These are phyloP conservation scores for Molorchus minor DNA, from an alignment of 2,888 invertebrate species.

Conservation along the genomic window DNA sequence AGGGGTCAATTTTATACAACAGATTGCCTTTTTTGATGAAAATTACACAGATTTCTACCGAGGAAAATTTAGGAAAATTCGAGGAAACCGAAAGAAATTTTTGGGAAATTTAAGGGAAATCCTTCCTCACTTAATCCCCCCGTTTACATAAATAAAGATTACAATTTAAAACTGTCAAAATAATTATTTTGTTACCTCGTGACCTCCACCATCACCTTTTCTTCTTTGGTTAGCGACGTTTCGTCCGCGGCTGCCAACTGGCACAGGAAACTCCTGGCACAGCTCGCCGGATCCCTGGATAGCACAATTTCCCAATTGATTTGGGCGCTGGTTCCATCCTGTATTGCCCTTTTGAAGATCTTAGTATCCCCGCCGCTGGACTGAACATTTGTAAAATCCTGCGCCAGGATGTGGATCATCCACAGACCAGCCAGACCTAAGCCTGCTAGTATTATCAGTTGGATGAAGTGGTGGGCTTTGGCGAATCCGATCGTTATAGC, in stretches of 20 bases:
- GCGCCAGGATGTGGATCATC: slow-evolving; percentile 62
- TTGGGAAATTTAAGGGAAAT: too few relatives aligned
- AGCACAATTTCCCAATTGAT: slow-evolving; percentile 58
- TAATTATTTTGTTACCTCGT: slow-evolving; percentile 54
- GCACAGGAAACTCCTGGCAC: slow-evolving; percentile 63
- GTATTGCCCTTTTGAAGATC: slow-evolving; percentile 30
- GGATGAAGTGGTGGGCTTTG: slow-evolving; percentile 60
- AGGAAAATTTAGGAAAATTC: too few relatives aligned
- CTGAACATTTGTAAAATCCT: slow-evolving; percentile 60
- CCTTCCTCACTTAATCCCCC: too few relatives aligned
- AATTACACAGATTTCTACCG: too few relatives aligned
- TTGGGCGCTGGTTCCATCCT: neutral
- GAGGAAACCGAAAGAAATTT: too few relatives aligned
- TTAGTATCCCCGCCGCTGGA: slow-evolving; percentile 25
- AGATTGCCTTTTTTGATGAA: too few relatives aligned
- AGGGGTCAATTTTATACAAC: too few relatives aligned
- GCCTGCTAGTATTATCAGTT: slow-evolving; percentile 59
- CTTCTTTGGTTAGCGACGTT: slow-evolving; percentile 49
- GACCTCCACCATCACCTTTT: slow-evolving; percentile 53
- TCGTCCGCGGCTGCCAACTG: slow-evolving; percentile 58
- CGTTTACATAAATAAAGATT: too few relatives aligned
- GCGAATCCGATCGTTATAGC: slow-evolving; percentile 49
- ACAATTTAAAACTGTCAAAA: too few relatives aligned
- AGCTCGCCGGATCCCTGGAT: slow-evolving; percentile 61
- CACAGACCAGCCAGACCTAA: slow-evolving; percentile 63